Percentiles rank a stretch among this genome's conserved stretches.
Evolutionary conservation across 2,888 invertebrate genomes (phyloP).

Genomic region (Tricholauxania praeusta): DNA sequence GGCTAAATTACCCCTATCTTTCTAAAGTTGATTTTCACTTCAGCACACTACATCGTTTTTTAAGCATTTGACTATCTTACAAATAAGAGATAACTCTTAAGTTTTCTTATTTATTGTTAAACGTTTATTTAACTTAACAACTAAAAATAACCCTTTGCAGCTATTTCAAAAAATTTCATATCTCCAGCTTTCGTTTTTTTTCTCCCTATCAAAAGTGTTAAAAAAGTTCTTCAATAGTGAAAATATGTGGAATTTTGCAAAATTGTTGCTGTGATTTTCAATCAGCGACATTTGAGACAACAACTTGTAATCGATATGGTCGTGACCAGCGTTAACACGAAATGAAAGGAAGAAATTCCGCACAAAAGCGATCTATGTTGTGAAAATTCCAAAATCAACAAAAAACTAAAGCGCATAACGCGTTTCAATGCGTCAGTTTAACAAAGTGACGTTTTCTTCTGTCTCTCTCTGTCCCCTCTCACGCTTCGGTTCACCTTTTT

Average conservation of each 20-base stretch:
- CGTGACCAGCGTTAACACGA: slow-evolving; percentile 47
- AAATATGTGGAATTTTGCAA: background rate
- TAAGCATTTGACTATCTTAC: too few relatives aligned
- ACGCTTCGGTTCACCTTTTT: too few relatives aligned
- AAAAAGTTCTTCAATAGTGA: background rate
- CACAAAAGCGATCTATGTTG: background rate
- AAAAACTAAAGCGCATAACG: slow-evolving; percentile 3
- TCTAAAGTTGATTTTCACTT: too few relatives aligned
- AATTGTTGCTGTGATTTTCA: background rate
- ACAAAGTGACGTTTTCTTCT: background rate
- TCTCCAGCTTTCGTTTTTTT: background rate
- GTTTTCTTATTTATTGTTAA: too few relatives aligned
- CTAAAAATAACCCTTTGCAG: too few relatives aligned
- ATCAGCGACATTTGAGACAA: background rate
- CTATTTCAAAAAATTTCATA: too few relatives aligned
- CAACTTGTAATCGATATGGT: slow-evolving; percentile 45
- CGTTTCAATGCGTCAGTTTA: slow-evolving; percentile 30
- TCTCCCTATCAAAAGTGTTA: background rate
- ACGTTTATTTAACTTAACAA: too few relatives aligned
- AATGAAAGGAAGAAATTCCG: slow-evolving; percentile 41
- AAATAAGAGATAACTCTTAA: too few relatives aligned
- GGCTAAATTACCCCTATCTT: too few relatives aligned
- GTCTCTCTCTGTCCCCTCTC: background rate
- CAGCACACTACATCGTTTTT: too few relatives aligned
- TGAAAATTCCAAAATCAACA: background rate